Conservation (phyloP, 2,888 invertebrate genomes). For the Cremastinae sp. region DNA sequence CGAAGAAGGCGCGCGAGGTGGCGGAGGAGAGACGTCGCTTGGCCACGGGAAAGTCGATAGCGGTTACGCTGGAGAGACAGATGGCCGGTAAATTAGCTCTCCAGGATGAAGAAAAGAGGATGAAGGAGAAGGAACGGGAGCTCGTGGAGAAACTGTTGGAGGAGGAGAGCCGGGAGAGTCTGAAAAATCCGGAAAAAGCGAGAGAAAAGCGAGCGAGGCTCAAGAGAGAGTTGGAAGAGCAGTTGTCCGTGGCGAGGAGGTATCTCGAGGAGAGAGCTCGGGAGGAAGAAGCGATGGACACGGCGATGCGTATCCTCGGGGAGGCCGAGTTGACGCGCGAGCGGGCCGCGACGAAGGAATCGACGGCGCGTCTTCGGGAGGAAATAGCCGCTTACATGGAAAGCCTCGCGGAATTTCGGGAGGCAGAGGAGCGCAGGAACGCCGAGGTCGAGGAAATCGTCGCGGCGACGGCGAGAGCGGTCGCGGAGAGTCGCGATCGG, state of each 20-base stretch:
- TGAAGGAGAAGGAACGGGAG: slow-evolving; percentile 68
- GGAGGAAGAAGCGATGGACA: slow-evolving; percentile 68
- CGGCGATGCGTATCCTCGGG: slow-evolving; percentile 58
- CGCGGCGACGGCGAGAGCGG: slow-evolving; percentile 59
- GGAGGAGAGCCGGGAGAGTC: slow-evolving; percentile 65
- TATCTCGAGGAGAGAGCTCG: slow-evolving; percentile 66
- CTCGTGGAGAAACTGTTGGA: slow-evolving; percentile 66
- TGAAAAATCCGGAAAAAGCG: slow-evolving; percentile 63
- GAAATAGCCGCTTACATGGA: slow-evolving; percentile 71
- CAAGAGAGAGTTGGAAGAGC: slow-evolving; percentile 72
- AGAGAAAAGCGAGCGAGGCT: slow-evolving; percentile 64
- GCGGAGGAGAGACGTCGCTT: slow-evolving; percentile 64
- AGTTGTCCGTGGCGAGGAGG: slow-evolving; percentile 66
- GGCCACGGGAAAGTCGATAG: slow-evolving; percentile 45
- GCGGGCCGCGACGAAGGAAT: slow-evolving; percentile 53
- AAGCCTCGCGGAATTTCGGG: slow-evolving; percentile 69
- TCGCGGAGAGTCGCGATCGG: slow-evolving; percentile 59
- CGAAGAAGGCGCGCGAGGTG: slow-evolving; percentile 71
- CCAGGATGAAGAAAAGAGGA: slow-evolving; percentile 64
- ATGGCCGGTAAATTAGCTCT: slow-evolving; percentile 69
- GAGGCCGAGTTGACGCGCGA: slow-evolving; percentile 68
- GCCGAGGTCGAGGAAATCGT: slow-evolving; percentile 66
- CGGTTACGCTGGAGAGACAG: slow-evolving; percentile 67
- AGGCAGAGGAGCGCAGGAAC: slow-evolving; percentile 65
- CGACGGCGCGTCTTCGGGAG: slow-evolving; percentile 65